Conservation (phyloP, 2,797 vertebrate genomes). For the Schizopygopsis malacanthus region DNA sequence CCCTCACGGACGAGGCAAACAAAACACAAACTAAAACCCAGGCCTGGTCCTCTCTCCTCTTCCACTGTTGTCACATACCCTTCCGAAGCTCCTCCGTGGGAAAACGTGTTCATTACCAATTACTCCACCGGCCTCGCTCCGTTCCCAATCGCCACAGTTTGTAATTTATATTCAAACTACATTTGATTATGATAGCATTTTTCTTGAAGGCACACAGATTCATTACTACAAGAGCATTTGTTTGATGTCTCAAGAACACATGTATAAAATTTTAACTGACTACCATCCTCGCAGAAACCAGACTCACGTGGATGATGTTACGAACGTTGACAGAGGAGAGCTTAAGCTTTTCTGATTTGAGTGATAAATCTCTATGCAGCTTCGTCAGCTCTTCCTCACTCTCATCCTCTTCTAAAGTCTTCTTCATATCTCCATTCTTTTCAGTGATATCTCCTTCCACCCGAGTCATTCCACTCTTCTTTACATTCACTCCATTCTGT, state of each 20-base stretch:
- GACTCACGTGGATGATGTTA: slow-evolving; percentile 92
- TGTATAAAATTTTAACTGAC: neutral
- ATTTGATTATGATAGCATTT: neutral
- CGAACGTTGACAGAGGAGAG: slow-evolving; percentile 89
- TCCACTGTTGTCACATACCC: no score
- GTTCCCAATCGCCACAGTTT: no score
- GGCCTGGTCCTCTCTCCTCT: no score
- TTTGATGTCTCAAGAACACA: neutral
- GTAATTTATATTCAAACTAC: neutral
- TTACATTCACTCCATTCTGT: slow-evolving; percentile 41
- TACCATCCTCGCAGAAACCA: neutral
- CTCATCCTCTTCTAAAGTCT: slow-evolving; percentile 60
- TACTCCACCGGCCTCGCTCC: no score
- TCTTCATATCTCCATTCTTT: slow-evolving; percentile 15
- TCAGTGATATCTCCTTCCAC: slow-evolving; percentile 49
- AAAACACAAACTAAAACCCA: no score
- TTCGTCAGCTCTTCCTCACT: slow-evolving; percentile 64
- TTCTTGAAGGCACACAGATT: neutral
- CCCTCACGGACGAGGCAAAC: no score
- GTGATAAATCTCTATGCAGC: slow-evolving; percentile 88
- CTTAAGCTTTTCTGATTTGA: slow-evolving; percentile 90
- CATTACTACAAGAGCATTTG: neutral
- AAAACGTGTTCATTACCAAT: no score
- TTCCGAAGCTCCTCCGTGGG: no score
- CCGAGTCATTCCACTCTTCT: slow-evolving; percentile 66